Evolutionary conservation across 2,797 vertebrate species (phyloP).

Genomic region (Onychomys arenicola): DNA sequence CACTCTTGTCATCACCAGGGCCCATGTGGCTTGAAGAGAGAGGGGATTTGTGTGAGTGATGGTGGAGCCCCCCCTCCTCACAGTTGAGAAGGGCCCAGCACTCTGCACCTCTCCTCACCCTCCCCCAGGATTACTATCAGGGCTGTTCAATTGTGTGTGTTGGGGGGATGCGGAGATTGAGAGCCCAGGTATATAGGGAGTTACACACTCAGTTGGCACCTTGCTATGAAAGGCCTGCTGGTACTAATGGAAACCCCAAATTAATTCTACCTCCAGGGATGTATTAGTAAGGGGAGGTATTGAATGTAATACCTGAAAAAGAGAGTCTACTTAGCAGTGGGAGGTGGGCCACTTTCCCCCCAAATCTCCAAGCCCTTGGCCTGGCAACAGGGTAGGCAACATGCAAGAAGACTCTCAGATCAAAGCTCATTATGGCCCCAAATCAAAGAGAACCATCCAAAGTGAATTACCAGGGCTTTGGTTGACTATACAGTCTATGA

Average conservation of each 20-base stretch:
- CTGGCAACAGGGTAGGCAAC: background rate
- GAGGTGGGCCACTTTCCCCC: slow-evolving; percentile 5
- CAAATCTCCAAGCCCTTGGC: slow-evolving; percentile 63
- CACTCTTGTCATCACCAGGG: slow-evolving; percentile 85
- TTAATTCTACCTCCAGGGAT: background rate
- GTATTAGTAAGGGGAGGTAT: background rate
- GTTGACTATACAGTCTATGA: slow-evolving; percentile 21
- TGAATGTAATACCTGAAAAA: background rate
- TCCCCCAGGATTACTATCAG: background rate
- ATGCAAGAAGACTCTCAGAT: slow-evolving; percentile 63
- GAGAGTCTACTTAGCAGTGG: background rate
- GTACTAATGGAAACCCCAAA: background rate
- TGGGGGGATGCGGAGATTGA: background rate
- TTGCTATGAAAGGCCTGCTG: background rate
- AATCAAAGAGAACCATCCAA: slow-evolving; percentile 19
- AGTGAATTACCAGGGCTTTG: background rate
- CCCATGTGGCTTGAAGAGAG: slow-evolving; percentile 84
- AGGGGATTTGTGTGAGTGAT: slow-evolving; percentile 52
- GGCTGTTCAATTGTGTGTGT: background rate
- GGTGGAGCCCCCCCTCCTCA: background rate
- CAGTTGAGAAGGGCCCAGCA: slow-evolving; percentile 61
- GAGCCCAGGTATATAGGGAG: background rate
- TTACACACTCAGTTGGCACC: background rate
- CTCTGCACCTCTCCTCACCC: background rate
- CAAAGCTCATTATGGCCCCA: slow-evolving; percentile 41